Evolutionary conservation across 2,797 vertebrate genomes (phyloP), one percentile per base, ranked within the genome.

Genomic region (Peromyscus attwateri): DNA sequence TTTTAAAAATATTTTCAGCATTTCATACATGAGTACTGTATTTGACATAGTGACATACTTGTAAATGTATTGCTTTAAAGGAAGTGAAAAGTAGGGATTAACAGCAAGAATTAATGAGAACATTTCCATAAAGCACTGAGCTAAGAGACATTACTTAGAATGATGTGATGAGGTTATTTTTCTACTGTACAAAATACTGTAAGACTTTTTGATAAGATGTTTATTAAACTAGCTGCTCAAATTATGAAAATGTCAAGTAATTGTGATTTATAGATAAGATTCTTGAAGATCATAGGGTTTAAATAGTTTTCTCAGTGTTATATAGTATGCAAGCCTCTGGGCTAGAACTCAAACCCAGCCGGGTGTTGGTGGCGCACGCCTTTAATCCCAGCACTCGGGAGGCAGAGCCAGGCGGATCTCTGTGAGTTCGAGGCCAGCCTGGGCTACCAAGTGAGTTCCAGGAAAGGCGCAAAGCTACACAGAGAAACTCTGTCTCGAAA

Each of bases 201-300:
- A 87, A 68, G 87, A 90, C 25, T 23, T 8, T 92, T 40, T 52
- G 19, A 89, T 88, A 88, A 0, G 85, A 43, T 43, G 84, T 75
- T 92, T 80, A 83, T 71, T 89, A 71, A 96, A 75, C 40, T 27
- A 87, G 27, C 66, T 81, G 87, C 55, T 96, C 64, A 96, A 62
- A 62, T 85, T 60, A 62, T 60, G 27, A 79, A 95, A 94, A 91
- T 91, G 68, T 14, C 80, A 95, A 57, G 23, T 37, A 29, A 71
- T 21, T 96, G n/a, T 85, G 40, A 85, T 91, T 84, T 87, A 90
- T 77, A 91, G n/a, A 79, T 73, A 29, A 70, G 12, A 76, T 49
- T 62, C 2, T n/a, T 52, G 19, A 73, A 91, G 49, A 55, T 87
- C n/a, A 73, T 9, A 77, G 43, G 16, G 13, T n/a, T 64, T 91